A percentile compares a stretch with the other conserved stretches of the same genome.
Conservation (phyloP, 2,113 vertebrate genomes). For the Tinamus guttatus region DNA sequence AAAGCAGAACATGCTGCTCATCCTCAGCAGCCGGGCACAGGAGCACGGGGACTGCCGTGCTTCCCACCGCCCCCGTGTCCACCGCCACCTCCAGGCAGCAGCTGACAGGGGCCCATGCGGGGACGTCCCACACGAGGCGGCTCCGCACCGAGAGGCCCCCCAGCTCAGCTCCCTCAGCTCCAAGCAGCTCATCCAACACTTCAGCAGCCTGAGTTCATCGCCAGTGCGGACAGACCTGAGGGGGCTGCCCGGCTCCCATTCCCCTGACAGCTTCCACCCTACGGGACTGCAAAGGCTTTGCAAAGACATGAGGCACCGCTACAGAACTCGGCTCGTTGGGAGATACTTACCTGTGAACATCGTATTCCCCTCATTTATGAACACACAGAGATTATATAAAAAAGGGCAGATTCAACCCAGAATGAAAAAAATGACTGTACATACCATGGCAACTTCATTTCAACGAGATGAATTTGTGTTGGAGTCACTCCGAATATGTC, state of each 20-base stretch:
- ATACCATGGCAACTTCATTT: background rate
- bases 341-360: background rate
- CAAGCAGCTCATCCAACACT: background rate
- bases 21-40: too few species aligned
- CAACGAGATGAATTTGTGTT: background rate
- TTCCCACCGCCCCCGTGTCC: too few species aligned
- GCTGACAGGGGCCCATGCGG: too few species aligned
- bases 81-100: too few species aligned
- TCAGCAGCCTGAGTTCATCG: background rate
- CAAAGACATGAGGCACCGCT: background rate
- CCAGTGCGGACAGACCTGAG: rapidly evolving
- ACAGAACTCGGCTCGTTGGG: background rate
- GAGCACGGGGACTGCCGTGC: too few species aligned
- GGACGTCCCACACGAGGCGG: too few species aligned
- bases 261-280: background rate
- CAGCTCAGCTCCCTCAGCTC: background rate
- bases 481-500: background rate
- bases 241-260: background rate
- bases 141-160: too few species aligned
- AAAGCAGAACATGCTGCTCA: too few species aligned
- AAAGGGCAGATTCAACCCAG: background rate
- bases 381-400: background rate
- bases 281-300: background rate
- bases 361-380: background rate
- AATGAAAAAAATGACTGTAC: background rate